A percentile compares a stretch with the other conserved stretches of the same genome.
These are phyloP conservation scores for Galerucella pusilla DNA, from an alignment of 2,888 invertebrate species.

Conservation along the genomic window DNA sequence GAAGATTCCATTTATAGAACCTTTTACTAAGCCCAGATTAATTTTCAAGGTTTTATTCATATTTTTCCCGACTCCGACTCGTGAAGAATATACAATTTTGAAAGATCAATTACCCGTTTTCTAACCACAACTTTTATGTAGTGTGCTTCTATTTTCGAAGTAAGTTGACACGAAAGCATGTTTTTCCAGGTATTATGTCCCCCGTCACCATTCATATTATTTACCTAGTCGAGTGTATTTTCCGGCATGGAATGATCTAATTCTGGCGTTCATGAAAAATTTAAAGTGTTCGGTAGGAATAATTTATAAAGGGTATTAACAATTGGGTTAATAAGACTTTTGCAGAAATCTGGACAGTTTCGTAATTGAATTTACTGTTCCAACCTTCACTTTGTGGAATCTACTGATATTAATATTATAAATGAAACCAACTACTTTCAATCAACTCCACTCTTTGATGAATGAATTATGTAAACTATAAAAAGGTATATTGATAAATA, in stretches of 20 bases:
- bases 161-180: not conserved
- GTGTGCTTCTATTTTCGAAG: not conserved
- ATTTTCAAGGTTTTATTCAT: not conserved
- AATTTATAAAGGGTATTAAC: not conserved
- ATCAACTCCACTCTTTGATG: too few relatives aligned
- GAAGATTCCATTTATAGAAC: not conserved
- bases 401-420: too few relatives aligned
- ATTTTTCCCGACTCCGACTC: not conserved
- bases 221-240: not conserved
- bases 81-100: not conserved
- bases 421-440: too few relatives aligned
- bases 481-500: too few relatives aligned
- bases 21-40: not conserved
- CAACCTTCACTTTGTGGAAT: too few relatives aligned
- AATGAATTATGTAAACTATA: too few relatives aligned
- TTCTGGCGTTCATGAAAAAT: slow-evolving; percentile 3
- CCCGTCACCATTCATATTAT: slow-evolving; percentile 1
- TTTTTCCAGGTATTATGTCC: slow-evolving; percentile 3
- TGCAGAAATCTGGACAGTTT: not conserved
- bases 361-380: not conserved
- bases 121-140: not conserved
- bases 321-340: not conserved
- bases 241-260: not conserved
- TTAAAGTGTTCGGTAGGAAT: not conserved
- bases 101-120: not conserved